Percentiles rank a stretch among this genome's conserved stretches.
phyloP scores from a whole-genome alignment of 2,797 vertebrate species.

The Sternotherus odoratus region DNA sequence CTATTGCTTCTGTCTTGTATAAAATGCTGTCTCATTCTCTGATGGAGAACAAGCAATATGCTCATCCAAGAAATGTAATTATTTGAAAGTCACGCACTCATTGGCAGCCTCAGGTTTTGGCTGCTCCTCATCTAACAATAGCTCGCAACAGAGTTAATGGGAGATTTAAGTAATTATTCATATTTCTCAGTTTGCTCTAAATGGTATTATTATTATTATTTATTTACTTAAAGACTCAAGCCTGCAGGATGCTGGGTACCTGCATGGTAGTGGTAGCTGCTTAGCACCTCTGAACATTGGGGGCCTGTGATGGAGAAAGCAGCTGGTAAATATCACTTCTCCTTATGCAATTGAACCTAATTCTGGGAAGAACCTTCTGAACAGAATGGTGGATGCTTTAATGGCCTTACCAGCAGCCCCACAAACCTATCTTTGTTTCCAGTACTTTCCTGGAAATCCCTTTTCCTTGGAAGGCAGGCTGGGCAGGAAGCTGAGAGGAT shows the following conservation, averaged over 20 bases:
- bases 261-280: not conserved
- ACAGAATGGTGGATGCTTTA: not conserved
- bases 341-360: not conserved
- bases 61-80: not conserved
- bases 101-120: not conserved
- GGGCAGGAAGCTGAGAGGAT: not conserved
- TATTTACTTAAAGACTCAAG: not conserved
- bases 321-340: not conserved
- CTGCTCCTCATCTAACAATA: not conserved
- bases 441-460: not conserved
- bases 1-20: not conserved
- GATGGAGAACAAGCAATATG: not conserved
- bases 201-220: rapidly evolving
- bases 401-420: not conserved
- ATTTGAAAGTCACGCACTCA: not conserved
- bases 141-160: not conserved
- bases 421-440: not conserved
- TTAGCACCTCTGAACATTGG: not conserved
- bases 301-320: not conserved
- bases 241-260: not conserved
- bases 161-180: not conserved
- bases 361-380: not conserved
- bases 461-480: not conserved
- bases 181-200: not conserved
- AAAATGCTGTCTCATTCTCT: not conserved